Base-by-base conservation (phyloP, 2,113 vertebrate genomes). In the Mellivora capensis region DNA sequence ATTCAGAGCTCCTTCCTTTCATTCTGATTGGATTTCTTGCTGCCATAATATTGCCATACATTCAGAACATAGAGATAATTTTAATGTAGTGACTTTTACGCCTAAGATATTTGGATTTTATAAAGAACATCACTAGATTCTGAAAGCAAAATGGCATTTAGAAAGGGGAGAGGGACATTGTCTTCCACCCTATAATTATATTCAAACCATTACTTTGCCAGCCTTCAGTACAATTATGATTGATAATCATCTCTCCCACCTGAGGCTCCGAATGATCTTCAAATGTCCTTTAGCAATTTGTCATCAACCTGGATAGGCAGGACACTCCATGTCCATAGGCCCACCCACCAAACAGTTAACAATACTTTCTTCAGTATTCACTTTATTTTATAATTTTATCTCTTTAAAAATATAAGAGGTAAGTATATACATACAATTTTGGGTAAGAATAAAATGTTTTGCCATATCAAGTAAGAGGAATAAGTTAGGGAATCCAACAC, bases 381-480 rank as follows among this genome's bases (percentile, higher is more conserved):
- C 6, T 85, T 80, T 12, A 57, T 20, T 87, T 67, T 86, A 88
- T 42, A 67, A 69, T 83, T 85, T 87, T 74, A 49, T 59, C 14
- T 42, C 20, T 93, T 91, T 82, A 8, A 94, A 94, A 84, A 34
- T 61, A 15, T 49, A 42, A 84, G 47, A 94, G 17, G 39, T 52
- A 69, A 29, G 17, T 61, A n/a, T 29, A 54, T 12, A 14, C 31
- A 27, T 64, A 47, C 25, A 39, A 31, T 44, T 93, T 77, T 62
- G 61, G 57, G 18, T 87, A 84, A 81, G 57, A 93, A 85, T 25
- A 39, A 25, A 62, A 39, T 3, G 9, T 71, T 85, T 95, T 61
- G 7, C 44, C 31, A 57, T 42, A 69, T 44, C 44, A 72, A 88
- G 11, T 8, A 90, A 90, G 11, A 15, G 15, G 6, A 87, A 31